Base-by-base conservation (phyloP, 1,140 invertebrate genomes). In the Drusus annulatus region DNA sequence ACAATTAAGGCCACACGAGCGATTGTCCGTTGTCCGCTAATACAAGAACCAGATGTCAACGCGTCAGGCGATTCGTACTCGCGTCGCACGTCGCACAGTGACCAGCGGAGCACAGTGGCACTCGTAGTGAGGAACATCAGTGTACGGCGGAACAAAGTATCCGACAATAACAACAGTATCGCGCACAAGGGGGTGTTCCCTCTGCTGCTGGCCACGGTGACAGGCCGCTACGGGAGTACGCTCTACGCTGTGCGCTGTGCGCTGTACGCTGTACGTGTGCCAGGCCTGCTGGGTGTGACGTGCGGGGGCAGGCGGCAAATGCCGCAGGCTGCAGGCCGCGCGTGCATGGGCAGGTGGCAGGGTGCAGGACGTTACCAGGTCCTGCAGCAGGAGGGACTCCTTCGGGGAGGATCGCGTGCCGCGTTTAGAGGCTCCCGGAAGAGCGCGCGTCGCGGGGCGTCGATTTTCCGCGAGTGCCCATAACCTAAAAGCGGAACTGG, bases 401-500 rank as follows among this genome's bases (percentile, higher is more conserved):
- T 45, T 45, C 36, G 13, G 63, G 62, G 50, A 52, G 56, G 60
- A 25, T 28, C 36, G 58, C 36, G 56, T 68, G 63, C 23, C 62
- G 28, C 19, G 50, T 63, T 54, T 15, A 36, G 52, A 31, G 68
- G 51, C 78, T 63, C 62, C 62, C 50, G 69, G 56, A 62, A 69
- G 76, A 69, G 69, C 68, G 71, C 69, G 68, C 68, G 78, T 73
- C 56, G 68, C 51, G 58, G 69, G 78, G 69, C 69, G 78, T 56
- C 65, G 69, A 31, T 60, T 74, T 74, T 74, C 69, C 69, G 69
- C 69, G 69, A 74, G 69, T 74, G 69, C 69, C 69, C 81, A 75
- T 82, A 82, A 82, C 81, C 79, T 83, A 76, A 78, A 80, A 80
- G 76, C 56, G 52, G 65, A 76, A 77, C 69, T 51, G 78, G 81